Base-by-base conservation (phyloP, 2,113 vertebrate species). In the Mus spicilegus region DNA sequence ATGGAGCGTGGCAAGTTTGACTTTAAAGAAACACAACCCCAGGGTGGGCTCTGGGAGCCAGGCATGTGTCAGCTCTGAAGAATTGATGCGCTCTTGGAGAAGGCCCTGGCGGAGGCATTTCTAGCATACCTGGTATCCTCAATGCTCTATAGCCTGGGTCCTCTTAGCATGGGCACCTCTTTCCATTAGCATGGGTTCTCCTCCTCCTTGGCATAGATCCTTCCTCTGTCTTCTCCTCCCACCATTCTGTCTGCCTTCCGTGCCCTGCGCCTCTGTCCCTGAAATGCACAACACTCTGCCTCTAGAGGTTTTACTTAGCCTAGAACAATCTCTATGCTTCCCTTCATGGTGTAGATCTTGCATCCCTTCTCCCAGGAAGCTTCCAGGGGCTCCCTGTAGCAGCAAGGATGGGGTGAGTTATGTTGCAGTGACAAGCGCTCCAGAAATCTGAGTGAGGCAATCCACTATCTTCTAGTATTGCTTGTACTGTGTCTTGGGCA, bases 1-100 rank as follows among this genome's bases (percentile, higher is more conserved):
- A 65, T 95, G 73, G 67, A 94, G 61, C 49, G 63, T 73, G 92
- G 92, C 16, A 0, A 86, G 13, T 94, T 97, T 98, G 97, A 93
- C 97, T 97, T 84, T 97, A 10, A 42, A 84, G 77, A 70, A 96
- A 92, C 87, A 96, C 72, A 95, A n/a, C 85, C 65, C 76, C 92
- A 75, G 86, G 46, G 0, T 82, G 92, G 75, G 90, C 22, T 78
- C 65, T 20, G 70, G 33, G 95, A 87, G 95, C 72, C 78, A 97
- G 97, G 89, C 85, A 58, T 8, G 49, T 65, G 33, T 84, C 67
- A 36, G n/a, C 36, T 51, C 75, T 39, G 24, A 73, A 63, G 26
- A 65, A 85, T 46, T 46, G 58, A 42, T 84, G 82, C 39, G 8
- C 8, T 61, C 16, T 65, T 30, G 26, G 39, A 28, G 65, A 82